Percentiles rank a stretch among this genome's conserved stretches.
These are phyloP conservation scores for Umimayanthus kanabou DNA, from an alignment of 92 coral and sea anemone species.

Conservation along the genomic window DNA sequence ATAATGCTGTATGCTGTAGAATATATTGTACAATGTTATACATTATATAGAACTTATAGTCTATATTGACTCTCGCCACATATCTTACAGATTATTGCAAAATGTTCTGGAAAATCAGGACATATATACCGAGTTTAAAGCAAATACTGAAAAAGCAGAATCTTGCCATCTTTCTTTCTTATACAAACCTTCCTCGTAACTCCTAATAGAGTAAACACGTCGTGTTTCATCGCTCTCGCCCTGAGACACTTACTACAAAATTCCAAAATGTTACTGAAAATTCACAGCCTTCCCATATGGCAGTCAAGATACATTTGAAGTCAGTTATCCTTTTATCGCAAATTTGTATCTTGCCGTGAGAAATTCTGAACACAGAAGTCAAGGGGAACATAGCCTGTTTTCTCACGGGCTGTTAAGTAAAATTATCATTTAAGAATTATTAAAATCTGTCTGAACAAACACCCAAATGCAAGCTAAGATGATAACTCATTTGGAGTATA, in stretches of 20 bases:
- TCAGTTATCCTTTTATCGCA: slow-evolving; percentile 77
- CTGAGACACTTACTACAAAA: background rate
- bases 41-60: too few relatives aligned
- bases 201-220: slow-evolving; percentile 10
- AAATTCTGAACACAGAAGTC: slow-evolving; percentile 75
- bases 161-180: background rate
- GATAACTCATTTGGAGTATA: slow-evolving; percentile 8
- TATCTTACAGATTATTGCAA: background rate
- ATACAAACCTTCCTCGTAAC: slow-evolving; percentile 36
- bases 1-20: background rate
- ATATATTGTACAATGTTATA: background rate
- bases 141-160: slow-evolving; percentile 5
- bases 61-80: background rate
- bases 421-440: slow-evolving; percentile 73
- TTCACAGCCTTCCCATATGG: slow-evolving; percentile 27
- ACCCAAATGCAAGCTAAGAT: slow-evolving; percentile 23
- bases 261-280: background rate
- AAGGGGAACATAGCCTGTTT: slow-evolving; percentile 78
- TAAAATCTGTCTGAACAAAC: slow-evolving; percentile 67
- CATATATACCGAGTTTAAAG: background rate
- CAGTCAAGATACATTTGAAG: slow-evolving; percentile 59
- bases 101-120: background rate
- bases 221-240: background rate
- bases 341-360: slow-evolving; percentile 85
- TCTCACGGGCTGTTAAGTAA: slow-evolving; percentile 92